Evolutionary conservation across 1,140 invertebrate species (phyloP).

Genomic region (Hormaphis cornu): DNA sequence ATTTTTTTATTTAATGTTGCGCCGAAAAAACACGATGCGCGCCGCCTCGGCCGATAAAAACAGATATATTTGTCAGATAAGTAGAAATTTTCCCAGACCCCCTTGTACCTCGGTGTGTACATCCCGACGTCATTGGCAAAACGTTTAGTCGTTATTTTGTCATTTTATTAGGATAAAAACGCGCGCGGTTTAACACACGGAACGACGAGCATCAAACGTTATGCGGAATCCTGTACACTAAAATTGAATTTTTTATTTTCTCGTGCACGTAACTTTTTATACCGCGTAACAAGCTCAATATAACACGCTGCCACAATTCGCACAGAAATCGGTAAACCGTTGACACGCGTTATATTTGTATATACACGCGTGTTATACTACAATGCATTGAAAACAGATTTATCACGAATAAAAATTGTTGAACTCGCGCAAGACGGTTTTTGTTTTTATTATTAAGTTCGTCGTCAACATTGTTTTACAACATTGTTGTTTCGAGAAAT

Average conservation of each 20-base stretch:
- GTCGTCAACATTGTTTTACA: too few relatives aligned
- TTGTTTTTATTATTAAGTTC: too few relatives aligned
- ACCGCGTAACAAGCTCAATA: background rate
- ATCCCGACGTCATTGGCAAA: slow-evolving; percentile 28
- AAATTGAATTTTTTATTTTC: background rate
- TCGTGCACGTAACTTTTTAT: background rate
- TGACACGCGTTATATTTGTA: too few relatives aligned
- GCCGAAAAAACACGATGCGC: slow-evolving; percentile 18
- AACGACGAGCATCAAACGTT: background rate
- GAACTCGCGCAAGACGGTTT: too few relatives aligned
- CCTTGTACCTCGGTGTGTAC: background rate
- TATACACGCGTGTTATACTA: too few relatives aligned
- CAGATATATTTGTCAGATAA: slow-evolving; percentile 23
- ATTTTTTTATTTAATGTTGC: background rate
- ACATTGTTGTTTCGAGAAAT: too few relatives aligned
- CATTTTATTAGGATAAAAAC: slow-evolving; percentile 20
- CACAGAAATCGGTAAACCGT: slow-evolving; percentile 13
- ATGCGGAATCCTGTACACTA: background rate
- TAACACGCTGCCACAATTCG: too few relatives aligned
- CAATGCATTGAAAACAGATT: too few relatives aligned
- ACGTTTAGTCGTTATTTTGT: slow-evolving; percentile 24
- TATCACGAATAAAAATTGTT: too few relatives aligned
- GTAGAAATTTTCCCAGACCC: slow-evolving; percentile 16
- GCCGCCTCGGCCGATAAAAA: slow-evolving; percentile 17
- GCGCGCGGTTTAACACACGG: background rate